Conservation (phyloP, 2,113 vertebrate genomes). For the Sebastes schlegelii region DNA sequence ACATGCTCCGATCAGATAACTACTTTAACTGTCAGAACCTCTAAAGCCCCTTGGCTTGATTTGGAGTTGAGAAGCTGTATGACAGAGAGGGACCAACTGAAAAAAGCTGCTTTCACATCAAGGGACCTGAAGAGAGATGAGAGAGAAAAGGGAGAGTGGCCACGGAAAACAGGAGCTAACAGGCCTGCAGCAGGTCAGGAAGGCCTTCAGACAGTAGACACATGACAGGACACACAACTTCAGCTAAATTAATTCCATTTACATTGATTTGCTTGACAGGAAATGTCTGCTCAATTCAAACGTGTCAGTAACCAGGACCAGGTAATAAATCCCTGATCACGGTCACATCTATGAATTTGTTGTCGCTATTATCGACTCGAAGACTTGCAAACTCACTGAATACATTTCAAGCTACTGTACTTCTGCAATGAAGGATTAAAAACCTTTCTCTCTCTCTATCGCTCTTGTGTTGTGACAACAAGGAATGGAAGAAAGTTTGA, state of each 20-base stretch:
- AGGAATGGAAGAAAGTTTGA: constrained; percentile 6
- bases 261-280: background rate
- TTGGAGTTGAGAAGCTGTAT: background rate
- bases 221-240: background rate
- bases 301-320: background rate
- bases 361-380: background rate
- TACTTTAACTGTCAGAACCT: background rate
- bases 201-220: background rate
- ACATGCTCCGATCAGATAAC: background rate
- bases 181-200: background rate
- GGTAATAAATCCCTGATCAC: constrained; percentile 6
- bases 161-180: background rate
- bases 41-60: background rate
- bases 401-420: background rate
- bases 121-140: background rate
- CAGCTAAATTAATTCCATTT: background rate
- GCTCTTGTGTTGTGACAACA: constrained; percentile 8
- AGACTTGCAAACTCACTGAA: constrained; percentile 5
- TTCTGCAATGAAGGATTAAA: background rate
- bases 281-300: background rate
- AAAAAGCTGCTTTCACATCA: background rate
- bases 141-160: background rate
- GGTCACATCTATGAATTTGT: background rate
- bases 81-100: background rate
- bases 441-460: background rate